Evolutionary conservation across 2,113 vertebrate genomes (phyloP), one percentile per base, ranked within the genome.

Genomic region (Psittacula cyanocephala): DNA sequence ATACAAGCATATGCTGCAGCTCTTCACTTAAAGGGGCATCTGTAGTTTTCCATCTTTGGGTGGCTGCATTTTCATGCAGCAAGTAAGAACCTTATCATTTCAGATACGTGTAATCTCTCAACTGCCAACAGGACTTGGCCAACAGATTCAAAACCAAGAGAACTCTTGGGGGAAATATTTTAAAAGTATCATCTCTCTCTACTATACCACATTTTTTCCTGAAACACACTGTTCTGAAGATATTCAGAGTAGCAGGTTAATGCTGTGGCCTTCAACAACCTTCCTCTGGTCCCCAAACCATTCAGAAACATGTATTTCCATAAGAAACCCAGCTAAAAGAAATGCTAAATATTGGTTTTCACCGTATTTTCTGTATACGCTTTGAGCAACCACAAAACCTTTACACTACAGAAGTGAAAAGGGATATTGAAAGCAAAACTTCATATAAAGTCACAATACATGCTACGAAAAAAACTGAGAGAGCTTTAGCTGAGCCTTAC

Each of bases 1-100:
- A 22, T 2, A 44, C 0, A 0, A 94, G 31, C 3, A 11, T 11
- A 44, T 9, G 8, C 15, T 49, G 62, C 52, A 76, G 37, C 28
- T 59, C 19, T 23, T 52, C 46, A 43, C 13, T 82, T n/a, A 6
- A 16, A 3, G 23, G 8, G 43, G 19, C 25, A 81, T 25, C 37
- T 64, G 27, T 9, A 31, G 15, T 39, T 49, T 84, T 17, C 7
- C 64, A 62, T 19, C 50, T 59, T 49, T 75, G 14, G 2, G 28
- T 23, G 46, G 28, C 55, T 85, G 5, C 14, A 35, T 28, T 62
- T 69, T 57, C 44, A 86, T 8, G 16, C 24, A 65, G 27, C 49
- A 59, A 14, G 27, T 5, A 71, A n/a, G 52, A 68, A 46, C 19
- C 19, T 60, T 33, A 46, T 3, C 7, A 44, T 35, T 86, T 74